These are phyloP conservation scores for Perca schrenkii DNA, from an alignment of 2,113 vertebrate genomes.

Conservation along the genomic window DNA sequence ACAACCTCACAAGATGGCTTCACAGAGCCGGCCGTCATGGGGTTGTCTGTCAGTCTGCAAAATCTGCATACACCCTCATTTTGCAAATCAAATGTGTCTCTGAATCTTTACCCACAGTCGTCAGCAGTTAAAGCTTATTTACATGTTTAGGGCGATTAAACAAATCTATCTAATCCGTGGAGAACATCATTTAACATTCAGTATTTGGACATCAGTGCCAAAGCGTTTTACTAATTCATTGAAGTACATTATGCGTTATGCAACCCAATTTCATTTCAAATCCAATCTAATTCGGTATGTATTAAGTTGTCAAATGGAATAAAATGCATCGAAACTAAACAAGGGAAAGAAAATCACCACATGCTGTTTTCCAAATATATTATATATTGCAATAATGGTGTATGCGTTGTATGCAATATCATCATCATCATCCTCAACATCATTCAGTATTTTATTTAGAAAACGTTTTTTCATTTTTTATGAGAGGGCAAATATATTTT, in stretches of 20 bases:
- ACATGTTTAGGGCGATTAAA: constrained; percentile 61
- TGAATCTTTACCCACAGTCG: constrained; percentile 39
- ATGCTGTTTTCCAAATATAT: constrained; percentile 18
- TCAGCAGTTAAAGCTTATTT: constrained; percentile 59
- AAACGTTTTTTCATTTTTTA: not conserved
- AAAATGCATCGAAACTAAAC: constrained; percentile 21
- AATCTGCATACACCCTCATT: constrained; percentile 44
- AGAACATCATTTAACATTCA: constrained; percentile 64
- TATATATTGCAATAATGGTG: not conserved
- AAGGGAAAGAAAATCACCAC: not conserved
- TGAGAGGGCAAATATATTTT: not conserved
- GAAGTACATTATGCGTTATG: constrained; percentile 41
- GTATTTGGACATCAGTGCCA: constrained; percentile 55
- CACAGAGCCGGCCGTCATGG: not conserved
- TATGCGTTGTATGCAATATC: not conserved
- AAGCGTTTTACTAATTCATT: constrained; percentile 62
- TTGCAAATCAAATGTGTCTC: constrained; percentile 44
- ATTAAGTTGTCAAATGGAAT: constrained; percentile 44
- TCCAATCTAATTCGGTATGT: constrained; percentile 37
- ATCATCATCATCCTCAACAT: not conserved
- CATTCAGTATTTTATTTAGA: not conserved
- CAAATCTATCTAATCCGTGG: constrained; percentile 64
- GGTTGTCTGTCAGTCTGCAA: constrained; percentile 25
- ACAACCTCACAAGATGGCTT: not conserved
- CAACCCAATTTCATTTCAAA: constrained; percentile 52